Conservation (phyloP, 2,797 vertebrate genomes). For the Lacerta viridis region DNA sequence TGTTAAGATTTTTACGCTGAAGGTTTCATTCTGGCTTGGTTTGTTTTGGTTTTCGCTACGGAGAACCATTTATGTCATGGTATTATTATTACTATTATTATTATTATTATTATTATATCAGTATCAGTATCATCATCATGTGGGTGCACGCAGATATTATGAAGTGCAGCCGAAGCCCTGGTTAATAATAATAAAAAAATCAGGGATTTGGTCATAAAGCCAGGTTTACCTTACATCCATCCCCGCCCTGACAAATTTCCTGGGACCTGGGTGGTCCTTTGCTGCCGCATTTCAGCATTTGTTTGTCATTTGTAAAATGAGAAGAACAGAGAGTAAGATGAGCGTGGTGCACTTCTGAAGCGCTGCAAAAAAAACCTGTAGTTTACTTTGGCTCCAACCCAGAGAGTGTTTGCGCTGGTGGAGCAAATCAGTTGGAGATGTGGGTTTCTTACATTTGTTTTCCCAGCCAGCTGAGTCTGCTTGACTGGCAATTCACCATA, state of each 20-base stretch:
- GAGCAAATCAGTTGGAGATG: not conserved
- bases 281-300: not conserved
- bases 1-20: not conserved
- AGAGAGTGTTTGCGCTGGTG: too few species aligned
- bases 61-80: not conserved
- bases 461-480: constrained; percentile 34
- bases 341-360: not conserved
- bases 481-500: constrained; percentile 50
- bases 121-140: not conserved
- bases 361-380: not conserved
- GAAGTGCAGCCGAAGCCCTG: not conserved
- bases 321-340: not conserved
- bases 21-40: too few species aligned
- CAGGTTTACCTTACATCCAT: not conserved
- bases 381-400: not conserved
- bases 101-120: too few species aligned
- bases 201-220: not conserved
- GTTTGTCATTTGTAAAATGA: not conserved
- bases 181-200: too few species aligned
- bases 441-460: constrained; percentile 42
- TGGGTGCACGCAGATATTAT: not conserved
- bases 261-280: not conserved
- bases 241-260: not conserved
- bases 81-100: too few species aligned
- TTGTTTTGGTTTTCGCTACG: too few species aligned